Evolutionary conservation across 2,797 vertebrate genomes (phyloP).

Genomic region (Thamnophis elegans): DNA sequence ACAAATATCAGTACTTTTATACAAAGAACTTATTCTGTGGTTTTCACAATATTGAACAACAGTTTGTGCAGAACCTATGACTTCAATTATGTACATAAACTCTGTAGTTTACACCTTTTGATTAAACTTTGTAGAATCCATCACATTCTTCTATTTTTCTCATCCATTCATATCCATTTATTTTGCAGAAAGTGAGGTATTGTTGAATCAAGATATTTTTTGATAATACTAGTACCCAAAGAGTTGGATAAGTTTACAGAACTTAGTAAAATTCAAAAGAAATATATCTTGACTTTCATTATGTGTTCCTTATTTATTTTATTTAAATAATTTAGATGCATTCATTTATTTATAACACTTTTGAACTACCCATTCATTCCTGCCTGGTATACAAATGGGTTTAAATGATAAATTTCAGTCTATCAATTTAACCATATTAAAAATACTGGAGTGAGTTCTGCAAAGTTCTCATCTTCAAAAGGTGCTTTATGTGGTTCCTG

Average conservation of each 20-base stretch:
- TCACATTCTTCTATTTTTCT: background rate
- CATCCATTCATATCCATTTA: background rate
- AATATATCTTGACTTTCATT: background rate
- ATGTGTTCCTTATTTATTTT: background rate
- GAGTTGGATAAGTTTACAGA: background rate
- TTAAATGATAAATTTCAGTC: background rate
- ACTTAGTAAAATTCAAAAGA: background rate
- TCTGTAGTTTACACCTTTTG: background rate
- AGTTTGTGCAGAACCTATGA: background rate
- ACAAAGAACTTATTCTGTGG: background rate
- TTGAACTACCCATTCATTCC: background rate
- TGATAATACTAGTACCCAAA: background rate
- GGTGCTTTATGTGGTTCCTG: background rate
- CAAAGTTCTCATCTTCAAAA: background rate
- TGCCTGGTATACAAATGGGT: background rate
- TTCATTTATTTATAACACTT: background rate
- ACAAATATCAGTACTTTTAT: background rate
- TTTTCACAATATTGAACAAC: background rate
- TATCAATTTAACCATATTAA: background rate
- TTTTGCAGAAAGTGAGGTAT: background rate
- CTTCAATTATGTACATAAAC: background rate
- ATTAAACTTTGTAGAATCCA: background rate
- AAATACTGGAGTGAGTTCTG: background rate
- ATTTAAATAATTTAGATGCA: background rate
- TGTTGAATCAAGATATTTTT: background rate